Conservation (phyloP, 2,888 invertebrate species). For the Aphelenchoides bicaudatus region DNA sequence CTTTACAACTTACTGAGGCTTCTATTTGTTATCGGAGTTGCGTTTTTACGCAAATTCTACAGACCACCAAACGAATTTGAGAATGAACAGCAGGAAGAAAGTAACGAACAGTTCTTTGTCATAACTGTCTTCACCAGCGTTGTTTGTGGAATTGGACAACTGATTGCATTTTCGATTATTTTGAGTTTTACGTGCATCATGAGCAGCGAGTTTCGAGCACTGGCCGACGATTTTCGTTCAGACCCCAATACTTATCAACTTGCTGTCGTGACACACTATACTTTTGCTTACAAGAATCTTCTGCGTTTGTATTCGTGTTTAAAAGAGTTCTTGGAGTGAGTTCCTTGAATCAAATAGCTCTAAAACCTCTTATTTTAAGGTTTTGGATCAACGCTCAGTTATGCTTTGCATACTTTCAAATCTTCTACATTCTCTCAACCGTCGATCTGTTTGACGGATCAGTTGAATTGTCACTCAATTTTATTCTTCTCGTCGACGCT, state of each 20-base stretch:
- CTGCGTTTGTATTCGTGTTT: not conserved
- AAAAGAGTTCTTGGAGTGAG: not conserved
- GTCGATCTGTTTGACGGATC: not conserved
- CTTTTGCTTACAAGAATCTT: constrained; percentile 29
- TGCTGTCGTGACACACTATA: constrained; percentile 31
- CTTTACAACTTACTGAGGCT: not conserved
- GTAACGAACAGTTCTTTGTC: too few species aligned
- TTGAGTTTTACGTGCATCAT: constrained; percentile 12
- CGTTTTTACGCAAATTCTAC: not conserved
- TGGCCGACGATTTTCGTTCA: constrained; percentile 24
- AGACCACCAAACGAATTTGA: not conserved
- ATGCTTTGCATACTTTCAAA: constrained; percentile 8
- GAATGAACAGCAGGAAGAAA: too few species aligned
- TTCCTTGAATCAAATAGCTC: not conserved
- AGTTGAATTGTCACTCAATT: not conserved
- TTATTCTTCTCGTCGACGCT: not conserved
- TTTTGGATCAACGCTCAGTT: constrained; percentile 6
- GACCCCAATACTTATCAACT: constrained; percentile 31
- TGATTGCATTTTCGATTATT: constrained; percentile 15
- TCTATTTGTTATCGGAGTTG: not conserved
- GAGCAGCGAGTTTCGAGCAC: constrained; percentile 22
- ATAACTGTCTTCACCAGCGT: not conserved
- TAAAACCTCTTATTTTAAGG: not conserved
- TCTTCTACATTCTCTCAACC: constrained; percentile 11
- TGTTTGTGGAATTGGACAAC: not conserved